phyloP scores from a whole-genome alignment of 2,888 invertebrate species.

The Mesoligia furuncula region DNA sequence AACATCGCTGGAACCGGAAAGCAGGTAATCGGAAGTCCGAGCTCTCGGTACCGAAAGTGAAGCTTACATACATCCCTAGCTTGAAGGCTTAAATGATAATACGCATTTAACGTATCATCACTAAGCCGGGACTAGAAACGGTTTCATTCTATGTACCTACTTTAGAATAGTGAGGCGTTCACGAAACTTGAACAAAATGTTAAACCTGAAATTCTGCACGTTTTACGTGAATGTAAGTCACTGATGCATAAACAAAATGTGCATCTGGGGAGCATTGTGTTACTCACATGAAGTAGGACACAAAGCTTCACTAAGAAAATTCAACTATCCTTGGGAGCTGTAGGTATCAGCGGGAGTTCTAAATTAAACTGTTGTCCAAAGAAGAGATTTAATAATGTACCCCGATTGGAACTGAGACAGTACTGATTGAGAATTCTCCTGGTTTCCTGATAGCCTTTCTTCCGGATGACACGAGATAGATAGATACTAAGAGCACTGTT shows the following conservation, averaged over 20 bases:
- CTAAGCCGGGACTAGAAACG: constrained; percentile 42
- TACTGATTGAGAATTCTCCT: constrained; percentile 18
- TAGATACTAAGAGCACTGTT: background rate
- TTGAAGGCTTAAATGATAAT: constrained; percentile 52
- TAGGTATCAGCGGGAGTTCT: constrained; percentile 19
- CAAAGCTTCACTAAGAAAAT: constrained; percentile 54
- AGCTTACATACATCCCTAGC: constrained; percentile 45
- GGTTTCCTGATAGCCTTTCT: constrained; percentile 6
- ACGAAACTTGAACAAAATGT: constrained; percentile 33
- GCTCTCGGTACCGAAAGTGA: constrained; percentile 40
- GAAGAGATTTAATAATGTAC: constrained; percentile 10
- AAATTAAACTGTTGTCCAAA: constrained; percentile 12
- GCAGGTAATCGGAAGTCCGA: constrained; percentile 49
- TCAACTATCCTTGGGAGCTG: constrained; percentile 22
- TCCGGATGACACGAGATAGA: background rate
- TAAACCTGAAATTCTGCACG: constrained; percentile 39
- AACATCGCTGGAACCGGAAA: constrained; percentile 37
- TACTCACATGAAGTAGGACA: constrained; percentile 34
- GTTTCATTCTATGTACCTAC: constrained; percentile 24
- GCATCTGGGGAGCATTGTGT: constrained; percentile 52
- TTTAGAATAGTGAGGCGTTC: constrained; percentile 17
- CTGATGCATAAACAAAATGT: constrained; percentile 56
- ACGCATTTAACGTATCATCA: constrained; percentile 43
- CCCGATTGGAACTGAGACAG: background rate
- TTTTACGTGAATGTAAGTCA: constrained; percentile 46